Conservation (phyloP, 2,888 invertebrate species). For the Stramonita haemastoma region DNA sequence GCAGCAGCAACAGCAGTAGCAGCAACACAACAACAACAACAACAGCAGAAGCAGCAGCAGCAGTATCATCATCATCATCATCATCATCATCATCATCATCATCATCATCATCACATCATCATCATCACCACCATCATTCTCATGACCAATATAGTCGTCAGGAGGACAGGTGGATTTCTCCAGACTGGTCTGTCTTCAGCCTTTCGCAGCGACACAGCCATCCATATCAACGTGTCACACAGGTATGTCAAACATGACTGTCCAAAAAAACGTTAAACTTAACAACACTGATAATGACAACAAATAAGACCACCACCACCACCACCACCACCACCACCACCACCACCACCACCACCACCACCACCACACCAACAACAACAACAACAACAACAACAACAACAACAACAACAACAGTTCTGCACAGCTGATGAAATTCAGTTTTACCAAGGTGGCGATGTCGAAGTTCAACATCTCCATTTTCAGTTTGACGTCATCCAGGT, state of each 20-base stretch:
- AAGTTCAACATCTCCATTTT: conserved; percentile 64
- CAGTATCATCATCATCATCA: neutral
- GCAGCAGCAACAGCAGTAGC: neutral
- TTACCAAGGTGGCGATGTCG: conserved; percentile 69
- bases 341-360: neutral
- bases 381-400: neutral
- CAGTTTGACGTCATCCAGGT: conserved; percentile 57
- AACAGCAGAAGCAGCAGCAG: neutral
- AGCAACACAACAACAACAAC: neutral
- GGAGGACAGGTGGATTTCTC: neutral
- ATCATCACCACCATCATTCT: neutral
- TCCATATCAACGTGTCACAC: too few relatives aligned
- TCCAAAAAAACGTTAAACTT: too few relatives aligned
- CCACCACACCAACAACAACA: neutral
- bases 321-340: conserved; percentile 9
- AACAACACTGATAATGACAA: too few relatives aligned
- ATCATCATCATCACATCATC: conserved; percentile 5
- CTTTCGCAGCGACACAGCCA: neutral
- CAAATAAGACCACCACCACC: neutral
- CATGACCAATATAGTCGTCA: neutral
- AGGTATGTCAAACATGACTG: too few relatives aligned
- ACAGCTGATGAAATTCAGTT: conserved; percentile 12
- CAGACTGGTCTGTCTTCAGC: neutral
- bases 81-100: neutral
- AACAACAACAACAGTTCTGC: neutral